Base-by-base conservation (phyloP, 1,140 invertebrate genomes). In the Antheraea pernyi region DNA sequence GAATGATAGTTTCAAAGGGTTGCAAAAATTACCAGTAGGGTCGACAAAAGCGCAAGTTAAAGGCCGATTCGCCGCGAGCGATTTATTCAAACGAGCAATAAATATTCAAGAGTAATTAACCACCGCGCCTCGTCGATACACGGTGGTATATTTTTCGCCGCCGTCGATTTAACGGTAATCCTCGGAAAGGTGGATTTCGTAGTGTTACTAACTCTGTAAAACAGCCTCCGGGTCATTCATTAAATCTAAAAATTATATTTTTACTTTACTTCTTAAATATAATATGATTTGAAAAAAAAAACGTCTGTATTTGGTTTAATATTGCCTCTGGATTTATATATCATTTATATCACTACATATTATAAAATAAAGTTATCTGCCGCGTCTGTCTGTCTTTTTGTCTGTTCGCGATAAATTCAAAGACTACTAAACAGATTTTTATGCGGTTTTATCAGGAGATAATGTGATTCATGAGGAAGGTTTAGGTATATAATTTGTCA, bases 41-140 rank as follows among this genome's bases (percentile, higher is more conserved):
- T 53, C 73, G 75, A 77, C 76, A 79, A 81, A 82, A 82, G 85
- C 80, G 77, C 79, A 82, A 86, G 84, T 84, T 85, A 84, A 79
- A 82, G 80, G 83, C 78, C 84, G 85, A 84, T 81, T 74, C 79
- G 77, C 82, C 77, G 77, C 79, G 70, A 74, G 83, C 85, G 82
- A 86, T 88, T 86, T 90, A 88, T 88, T 88, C 85, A 88, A 90
- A 90, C 81, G 88, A 88, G 83, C 83, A 85, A 88, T 90, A 90
- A 90, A 90, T 90, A 90, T 90, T 87, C 86, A 90, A 83, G 79
- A 90, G 85, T 88, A 88, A 89, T 90, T 87, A 90, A 90, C 85
- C 83, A 76, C 73, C 72, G 75, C 79, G 73, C 78, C 78, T 74
- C 77, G 77, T 81, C 84, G 80, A 88, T 86, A 84, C 79, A 71